phyloP scores from a whole-genome alignment of 2,113 vertebrate species.

The Gambusia affinis region DNA sequence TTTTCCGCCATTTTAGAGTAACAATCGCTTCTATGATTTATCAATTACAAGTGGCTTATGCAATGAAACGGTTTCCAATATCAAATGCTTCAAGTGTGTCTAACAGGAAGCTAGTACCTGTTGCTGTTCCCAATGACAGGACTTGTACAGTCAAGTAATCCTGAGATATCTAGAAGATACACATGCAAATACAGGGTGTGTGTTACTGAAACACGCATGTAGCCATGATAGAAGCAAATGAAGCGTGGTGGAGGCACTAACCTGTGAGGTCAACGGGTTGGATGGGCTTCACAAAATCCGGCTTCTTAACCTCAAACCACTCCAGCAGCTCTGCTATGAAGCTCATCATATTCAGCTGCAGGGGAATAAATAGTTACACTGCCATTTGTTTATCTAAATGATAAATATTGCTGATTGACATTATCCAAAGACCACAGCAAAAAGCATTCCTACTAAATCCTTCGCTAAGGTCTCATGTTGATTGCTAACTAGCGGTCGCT shows the following conservation, averaged over 20 bases:
- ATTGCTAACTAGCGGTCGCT: background rate
- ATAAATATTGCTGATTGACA: background rate
- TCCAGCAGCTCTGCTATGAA: constrained; percentile 87
- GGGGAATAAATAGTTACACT: background rate
- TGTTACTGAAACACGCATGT: background rate
- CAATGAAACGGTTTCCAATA: background rate
- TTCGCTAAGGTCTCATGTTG: background rate
- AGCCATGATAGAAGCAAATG: background rate
- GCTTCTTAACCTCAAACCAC: constrained; percentile 88
- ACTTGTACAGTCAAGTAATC: constrained; percentile 66
- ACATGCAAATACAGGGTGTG: background rate
- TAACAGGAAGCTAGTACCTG: constrained; percentile 55
- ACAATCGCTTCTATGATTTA: no score
- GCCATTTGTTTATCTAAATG: background rate
- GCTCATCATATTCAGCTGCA: constrained; percentile 87
- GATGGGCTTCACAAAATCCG: constrained; percentile 84
- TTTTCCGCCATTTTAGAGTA: no score
- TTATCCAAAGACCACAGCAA: background rate
- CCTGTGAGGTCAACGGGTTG: constrained; percentile 84
- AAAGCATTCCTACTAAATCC: background rate
- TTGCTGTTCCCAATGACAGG: constrained; percentile 71
- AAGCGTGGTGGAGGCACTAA: constrained; percentile 18
- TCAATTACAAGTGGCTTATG: background rate
- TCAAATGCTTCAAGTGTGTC: background rate
- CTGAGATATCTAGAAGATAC: constrained; percentile 67